These are phyloP conservation scores for Chalcosyrphus nemorum DNA, from an alignment of 2,888 invertebrate species.

Conservation along the genomic window DNA sequence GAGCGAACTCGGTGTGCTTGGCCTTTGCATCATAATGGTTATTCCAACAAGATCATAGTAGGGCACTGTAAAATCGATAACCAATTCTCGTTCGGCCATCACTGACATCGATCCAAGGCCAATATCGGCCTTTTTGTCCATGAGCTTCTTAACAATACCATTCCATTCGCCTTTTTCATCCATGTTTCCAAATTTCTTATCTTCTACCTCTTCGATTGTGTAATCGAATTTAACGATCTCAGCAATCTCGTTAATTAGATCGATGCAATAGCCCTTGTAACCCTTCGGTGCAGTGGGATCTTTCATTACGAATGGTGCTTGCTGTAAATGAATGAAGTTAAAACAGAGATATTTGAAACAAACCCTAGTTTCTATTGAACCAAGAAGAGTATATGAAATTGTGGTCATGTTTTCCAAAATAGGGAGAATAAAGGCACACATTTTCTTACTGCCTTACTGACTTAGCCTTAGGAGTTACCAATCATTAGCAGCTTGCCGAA, in stretches of 20 bases:
- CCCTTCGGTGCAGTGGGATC: constrained; percentile 86
- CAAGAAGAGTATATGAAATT: no score
- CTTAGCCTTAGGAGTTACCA: no score
- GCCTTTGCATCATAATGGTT: constrained; percentile 96
- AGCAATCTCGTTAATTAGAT: constrained; percentile 94
- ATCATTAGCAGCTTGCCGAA: no score
- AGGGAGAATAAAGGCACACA: no score
- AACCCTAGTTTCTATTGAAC: no score
- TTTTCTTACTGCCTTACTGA: no score
- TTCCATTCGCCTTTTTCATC: constrained; percentile 93
- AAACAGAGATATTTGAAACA: no score
- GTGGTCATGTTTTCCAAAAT: no score
- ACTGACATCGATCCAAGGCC: constrained; percentile 96
- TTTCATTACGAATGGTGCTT: constrained; percentile 91
- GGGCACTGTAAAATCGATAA: constrained; percentile 98
- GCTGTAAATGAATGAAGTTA: constrained; percentile 82
- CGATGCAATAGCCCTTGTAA: constrained; percentile 95
- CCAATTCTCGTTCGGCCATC: constrained; percentile 98
- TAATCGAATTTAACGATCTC: constrained; percentile 94
- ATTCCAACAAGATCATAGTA: constrained; percentile 99
- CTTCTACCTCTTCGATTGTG: constrained; percentile 90
- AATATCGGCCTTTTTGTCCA: constrained; percentile 95
- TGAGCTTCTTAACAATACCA: constrained; percentile 90
- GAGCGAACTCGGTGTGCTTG: constrained; percentile 93
- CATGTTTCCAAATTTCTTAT: constrained; percentile 94